These are phyloP conservation scores for Anguilla pacifica DNA, from an alignment of 2,797 vertebrate genomes.

Conservation along the genomic window DNA sequence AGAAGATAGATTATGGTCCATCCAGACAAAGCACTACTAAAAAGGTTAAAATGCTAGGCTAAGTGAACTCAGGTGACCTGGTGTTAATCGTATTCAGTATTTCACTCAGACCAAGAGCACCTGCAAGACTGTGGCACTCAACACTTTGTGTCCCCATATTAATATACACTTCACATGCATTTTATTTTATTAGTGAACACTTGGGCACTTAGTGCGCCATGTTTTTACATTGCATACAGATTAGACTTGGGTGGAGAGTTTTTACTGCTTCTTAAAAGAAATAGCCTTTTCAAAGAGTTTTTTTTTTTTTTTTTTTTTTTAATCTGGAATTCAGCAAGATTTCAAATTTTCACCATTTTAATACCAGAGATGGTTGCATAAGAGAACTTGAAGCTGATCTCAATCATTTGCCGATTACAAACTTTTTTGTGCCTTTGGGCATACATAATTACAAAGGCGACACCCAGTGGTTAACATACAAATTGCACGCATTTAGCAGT, in stretches of 20 bases:
- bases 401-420: not conserved
- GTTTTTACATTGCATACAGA: not conserved
- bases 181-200: not conserved
- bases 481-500: not conserved
- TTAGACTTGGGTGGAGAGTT: not conserved
- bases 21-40: not conserved
- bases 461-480: slow-evolving; percentile 51
- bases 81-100: not conserved
- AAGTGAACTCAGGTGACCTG: not conserved
- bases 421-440: not conserved
- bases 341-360: not conserved
- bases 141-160: not conserved
- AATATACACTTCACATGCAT: not conserved
- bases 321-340: not conserved
- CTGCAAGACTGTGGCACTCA: not conserved
- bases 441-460: slow-evolving; percentile 45
- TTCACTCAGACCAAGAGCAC: not conserved
- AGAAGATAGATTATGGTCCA: not conserved
- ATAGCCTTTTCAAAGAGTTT: not conserved
- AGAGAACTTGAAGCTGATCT: not conserved
- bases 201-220: not conserved
- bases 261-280: not conserved
- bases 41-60: not conserved
- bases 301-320: not conserved
- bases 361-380: not conserved